Evolutionary conservation across 1,140 invertebrate genomes (phyloP), one percentile per base, ranked within the genome.

Genomic region (Plodia interpunctella): DNA sequence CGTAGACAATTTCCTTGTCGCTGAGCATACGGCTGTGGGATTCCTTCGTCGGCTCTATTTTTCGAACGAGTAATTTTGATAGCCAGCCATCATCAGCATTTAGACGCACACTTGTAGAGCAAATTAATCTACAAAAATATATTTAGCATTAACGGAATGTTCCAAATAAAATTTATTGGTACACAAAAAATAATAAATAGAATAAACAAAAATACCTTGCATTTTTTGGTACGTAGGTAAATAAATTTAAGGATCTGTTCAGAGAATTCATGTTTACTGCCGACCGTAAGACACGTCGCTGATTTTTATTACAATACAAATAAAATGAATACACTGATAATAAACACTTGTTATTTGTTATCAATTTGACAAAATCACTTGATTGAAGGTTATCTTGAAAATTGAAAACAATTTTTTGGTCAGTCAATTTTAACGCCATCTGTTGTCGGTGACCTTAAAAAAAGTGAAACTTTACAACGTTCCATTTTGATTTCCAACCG

Each of bases 21-120:
- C 97, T 97, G 28, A 99, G 91, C 93, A 98, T 96, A 59, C 96
- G 93, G 71, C 97, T 98, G 87, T 99, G 97, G 5, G 97, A 96
- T 82, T 98, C 97, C 82, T 97, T 98, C 0, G 96, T 97, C 5
- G 97, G 96, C 81, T 98, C 96, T 80, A 98, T 97, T 87, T 94
- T 96, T 65, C 96, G 91, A 21, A 98, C 97, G 58, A 97, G 88
- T 32, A 98, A 88, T 87, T 98, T 98, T 63, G 94, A 96, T 49
- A 98, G 91, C 96, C 97, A 98, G 74, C 95, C 93, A 90, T 97
- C 96, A 68, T 91, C 91, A 60, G 92, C 89, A 57, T 83, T 88
- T 25, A 90, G 69, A 49, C 79, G 76, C 20, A 88, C 80, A 60
- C 89, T 90, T 64, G 92, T 90, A 59, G 89, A 85, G 18, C 73